Evolutionary conservation across 2,888 invertebrate genomes (phyloP), one percentile per base, ranked within the genome.

Genomic region (Sarcophaga subvicina): DNA sequence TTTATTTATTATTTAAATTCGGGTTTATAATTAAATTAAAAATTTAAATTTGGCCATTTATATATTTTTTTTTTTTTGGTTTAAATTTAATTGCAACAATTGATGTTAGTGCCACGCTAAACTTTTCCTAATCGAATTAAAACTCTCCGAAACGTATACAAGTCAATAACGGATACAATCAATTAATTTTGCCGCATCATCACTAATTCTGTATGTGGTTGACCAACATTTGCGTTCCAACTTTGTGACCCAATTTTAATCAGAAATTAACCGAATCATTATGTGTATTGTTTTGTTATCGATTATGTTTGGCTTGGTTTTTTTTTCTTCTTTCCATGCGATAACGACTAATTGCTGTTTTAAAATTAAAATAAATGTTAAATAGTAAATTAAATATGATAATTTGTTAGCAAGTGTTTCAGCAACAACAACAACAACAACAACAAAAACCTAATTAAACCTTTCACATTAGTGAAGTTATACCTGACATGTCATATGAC

Each of bases 171-270:
- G 1, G 1, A 54, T 54, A 14, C 54, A 3, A 54, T 54, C 10
- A 83, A 60, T 83, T 72, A 64, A 66, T 66, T 60, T 47, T 72
- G 54, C 20, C 70, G 60, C 45, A 47, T 77, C 71, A 60, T 77
- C 27, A 66, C 60, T 66, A 72, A 83, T 71, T 71, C 27, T 22
- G 49, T 71, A 45, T 71, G 70, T 20, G 71, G 60, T 49, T 66
- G 54, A 54, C 54, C 54, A 54, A 1, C 5, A 54, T 17, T 54
- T 54, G 54, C 54, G 54, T 12, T 12, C 4, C 54, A 59, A 20
- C 22, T 20, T 66, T 37, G 11, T 77, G 82, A 77, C 82, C 77
- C 60, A 83, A 49, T 77, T 66, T 77, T 20, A 17, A 66, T 64
- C n/a, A 25, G 22, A 63, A 82, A 64, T 76, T 59, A 64, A 59